Evolutionary conservation across 2,797 vertebrate species (phyloP), one percentile per base, ranked within the genome.

Genomic region (Babyrousa celebensis): DNA sequence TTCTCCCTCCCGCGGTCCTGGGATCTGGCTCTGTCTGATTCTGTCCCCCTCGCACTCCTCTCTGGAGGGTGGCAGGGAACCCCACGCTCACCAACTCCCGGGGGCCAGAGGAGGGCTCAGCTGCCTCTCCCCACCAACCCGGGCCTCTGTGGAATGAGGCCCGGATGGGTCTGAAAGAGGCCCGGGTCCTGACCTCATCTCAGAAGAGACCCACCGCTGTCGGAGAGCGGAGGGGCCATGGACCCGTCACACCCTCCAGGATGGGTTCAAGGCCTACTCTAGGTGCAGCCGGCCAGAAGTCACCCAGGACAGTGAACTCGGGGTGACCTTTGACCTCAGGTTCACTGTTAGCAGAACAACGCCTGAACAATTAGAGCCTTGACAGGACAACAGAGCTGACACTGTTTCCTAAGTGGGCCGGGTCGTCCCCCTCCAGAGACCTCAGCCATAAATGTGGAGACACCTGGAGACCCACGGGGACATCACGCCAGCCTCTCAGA

Each of bases 271-370:
- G 67, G 56, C 62, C 75, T 25, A 56, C 12, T 52, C 29, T 23
- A 36, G 58, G 67, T 72, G n/a, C 7, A 15, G 23, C 63, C 15
- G 63, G 56, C n/a, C n/a, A 75, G 60, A 96, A 63, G 71, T 48
- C 79, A 95, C n/a, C 68, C 71, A 0, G 11, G 86, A 89, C 15
- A 75, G 43, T 83, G 77, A 91, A 90, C 96, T 95, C 75, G 71
- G 29, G 14, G 40, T 85, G 75, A 93, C 77, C 88, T 65, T 94
- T 89, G 77, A 95, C 68, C 86, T 78, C 72, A 68, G 75, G 27
- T 65, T 92, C 95, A 89, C 36, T 54, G 79, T 75, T 43, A 70
- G 62, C 5, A 40, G 12, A 79, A 77, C 54, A 74, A 14, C 0
- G 29, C 52, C 79, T 27, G 43, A 78, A 29, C 43, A 12, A 1